These are phyloP conservation scores for Ceratosolen solmsi DNA, from an alignment of 1,140 invertebrate genomes.

Conservation along the genomic window DNA sequence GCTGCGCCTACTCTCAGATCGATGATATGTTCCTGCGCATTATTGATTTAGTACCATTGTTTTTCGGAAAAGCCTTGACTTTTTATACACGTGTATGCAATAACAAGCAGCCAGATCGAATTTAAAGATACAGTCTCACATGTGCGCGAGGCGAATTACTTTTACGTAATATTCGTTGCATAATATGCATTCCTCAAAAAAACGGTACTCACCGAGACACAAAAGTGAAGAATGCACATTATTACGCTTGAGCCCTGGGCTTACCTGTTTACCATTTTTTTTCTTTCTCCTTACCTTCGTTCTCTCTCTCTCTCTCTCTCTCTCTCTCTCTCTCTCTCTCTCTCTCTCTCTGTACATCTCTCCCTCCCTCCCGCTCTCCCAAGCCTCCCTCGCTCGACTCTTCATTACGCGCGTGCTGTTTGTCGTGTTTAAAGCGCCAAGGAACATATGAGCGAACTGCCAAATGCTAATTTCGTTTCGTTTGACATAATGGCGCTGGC, in stretches of 20 bases:
- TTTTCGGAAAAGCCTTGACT: conserved; percentile 49
- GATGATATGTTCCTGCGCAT: neutral
- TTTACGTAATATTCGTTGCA: conserved; percentile 51
- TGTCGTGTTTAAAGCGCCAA: neutral
- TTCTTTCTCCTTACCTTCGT: neutral
- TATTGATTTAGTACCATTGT: conserved; percentile 26
- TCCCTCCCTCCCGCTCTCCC: too few relatives aligned
- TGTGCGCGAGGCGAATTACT: conserved; percentile 41
- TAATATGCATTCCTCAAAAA: conserved; percentile 44
- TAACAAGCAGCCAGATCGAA: conserved; percentile 48
- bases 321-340: neutral
- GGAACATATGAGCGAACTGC: neutral
- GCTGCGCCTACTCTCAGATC: neutral
- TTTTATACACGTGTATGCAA: conserved; percentile 21
- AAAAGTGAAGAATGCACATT: conserved; percentile 13
- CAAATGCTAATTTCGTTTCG: conserved; percentile 10
- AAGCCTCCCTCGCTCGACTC: neutral
- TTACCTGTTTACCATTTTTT: neutral
- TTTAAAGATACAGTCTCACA: conserved; percentile 47
- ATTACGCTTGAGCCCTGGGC: too few relatives aligned
- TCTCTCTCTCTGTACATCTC: neutral
- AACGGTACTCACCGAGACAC: neutral
- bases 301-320: neutral
- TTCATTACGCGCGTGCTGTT: neutral
- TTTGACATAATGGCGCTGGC: neutral